These are phyloP conservation scores for Syncerus caffer DNA, from an alignment of 2,797 vertebrate species.

Conservation along the genomic window DNA sequence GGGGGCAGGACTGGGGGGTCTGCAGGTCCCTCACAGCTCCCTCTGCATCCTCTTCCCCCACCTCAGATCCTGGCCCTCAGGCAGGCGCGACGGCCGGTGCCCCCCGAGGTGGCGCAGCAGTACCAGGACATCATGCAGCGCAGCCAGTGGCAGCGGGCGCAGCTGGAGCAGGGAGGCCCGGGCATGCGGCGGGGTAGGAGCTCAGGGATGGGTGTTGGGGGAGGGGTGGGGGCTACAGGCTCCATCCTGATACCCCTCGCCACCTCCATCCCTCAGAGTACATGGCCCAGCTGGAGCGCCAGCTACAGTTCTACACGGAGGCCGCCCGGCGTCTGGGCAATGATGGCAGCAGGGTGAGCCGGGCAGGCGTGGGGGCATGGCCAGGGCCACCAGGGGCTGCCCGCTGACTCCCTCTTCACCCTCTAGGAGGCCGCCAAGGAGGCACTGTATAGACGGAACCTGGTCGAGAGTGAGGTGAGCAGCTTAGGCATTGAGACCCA, in stretches of 20 bases:
- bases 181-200: slow-evolving; percentile 82
- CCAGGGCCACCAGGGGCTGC: background rate
- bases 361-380: background rate
- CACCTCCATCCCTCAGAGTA: slow-evolving; percentile 84
- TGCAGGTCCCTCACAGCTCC: background rate
- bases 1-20: background rate
- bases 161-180: slow-evolving; percentile 86
- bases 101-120: slow-evolving; percentile 87
- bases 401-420: background rate
- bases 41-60: slow-evolving; percentile 59
- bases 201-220: accelerated
- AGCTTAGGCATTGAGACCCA: accelerated
- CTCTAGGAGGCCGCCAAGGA: slow-evolving; percentile 92
- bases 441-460: slow-evolving; percentile 88
- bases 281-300: slow-evolving; percentile 85
- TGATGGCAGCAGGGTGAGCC: slow-evolving; percentile 91
- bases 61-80: slow-evolving; percentile 85
- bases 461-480: slow-evolving; percentile 91
- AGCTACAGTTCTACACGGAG: slow-evolving; percentile 87
- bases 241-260: background rate
- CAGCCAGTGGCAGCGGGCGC: slow-evolving; percentile 90
- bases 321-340: slow-evolving; percentile 89
- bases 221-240: accelerated
- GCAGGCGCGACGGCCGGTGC: slow-evolving; percentile 84
- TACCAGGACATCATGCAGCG: slow-evolving; percentile 86